Evolutionary conservation across 1,140 invertebrate species (phyloP).

Genomic region (Proales similis): DNA sequence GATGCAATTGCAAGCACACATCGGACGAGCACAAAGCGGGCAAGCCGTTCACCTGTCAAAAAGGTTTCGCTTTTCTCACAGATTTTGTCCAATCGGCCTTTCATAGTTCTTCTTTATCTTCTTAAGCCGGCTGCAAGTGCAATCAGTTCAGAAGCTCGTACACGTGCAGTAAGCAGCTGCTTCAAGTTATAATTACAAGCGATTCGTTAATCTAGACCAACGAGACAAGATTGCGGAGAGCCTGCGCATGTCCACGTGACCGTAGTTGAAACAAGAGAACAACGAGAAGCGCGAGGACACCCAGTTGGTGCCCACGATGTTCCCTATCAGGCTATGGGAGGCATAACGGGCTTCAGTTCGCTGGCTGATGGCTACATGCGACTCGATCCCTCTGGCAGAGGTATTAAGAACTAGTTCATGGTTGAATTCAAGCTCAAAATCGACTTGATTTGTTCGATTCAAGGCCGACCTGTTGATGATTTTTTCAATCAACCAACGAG

Average conservation of each 20-base stretch:
- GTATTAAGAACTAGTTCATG: too few relatives aligned
- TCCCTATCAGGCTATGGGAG: constrained; percentile 52
- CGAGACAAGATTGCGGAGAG: constrained; percentile 48
- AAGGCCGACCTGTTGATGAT: constrained; percentile 48
- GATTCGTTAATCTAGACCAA: background rate
- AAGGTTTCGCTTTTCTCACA: background rate
- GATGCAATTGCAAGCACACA: constrained; percentile 51
- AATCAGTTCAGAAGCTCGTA: constrained; percentile 50
- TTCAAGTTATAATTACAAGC: background rate
- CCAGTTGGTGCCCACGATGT: constrained; percentile 48
- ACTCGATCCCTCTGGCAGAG: constrained; percentile 52
- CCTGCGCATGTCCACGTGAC: constrained; percentile 46
- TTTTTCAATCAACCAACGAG: constrained; percentile 51
- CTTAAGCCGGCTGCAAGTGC: constrained; percentile 47
- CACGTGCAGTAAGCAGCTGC: constrained; percentile 42
- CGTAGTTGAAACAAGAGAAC: constrained; percentile 50
- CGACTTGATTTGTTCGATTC: constrained; percentile 3
- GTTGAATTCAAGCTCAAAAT: background rate
- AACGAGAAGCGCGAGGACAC: constrained; percentile 49
- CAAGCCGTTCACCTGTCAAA: constrained; percentile 45
- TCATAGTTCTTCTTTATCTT: constrained; percentile 29
- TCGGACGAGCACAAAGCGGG: constrained; percentile 46
- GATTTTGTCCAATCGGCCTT: constrained; percentile 20
- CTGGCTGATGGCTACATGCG: constrained; percentile 52
- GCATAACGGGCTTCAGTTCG: constrained; percentile 53